Evolutionary conservation across 2,888 invertebrate genomes (phyloP), one percentile per base, ranked within the genome.

Genomic region (Frankliniella intonsa): DNA sequence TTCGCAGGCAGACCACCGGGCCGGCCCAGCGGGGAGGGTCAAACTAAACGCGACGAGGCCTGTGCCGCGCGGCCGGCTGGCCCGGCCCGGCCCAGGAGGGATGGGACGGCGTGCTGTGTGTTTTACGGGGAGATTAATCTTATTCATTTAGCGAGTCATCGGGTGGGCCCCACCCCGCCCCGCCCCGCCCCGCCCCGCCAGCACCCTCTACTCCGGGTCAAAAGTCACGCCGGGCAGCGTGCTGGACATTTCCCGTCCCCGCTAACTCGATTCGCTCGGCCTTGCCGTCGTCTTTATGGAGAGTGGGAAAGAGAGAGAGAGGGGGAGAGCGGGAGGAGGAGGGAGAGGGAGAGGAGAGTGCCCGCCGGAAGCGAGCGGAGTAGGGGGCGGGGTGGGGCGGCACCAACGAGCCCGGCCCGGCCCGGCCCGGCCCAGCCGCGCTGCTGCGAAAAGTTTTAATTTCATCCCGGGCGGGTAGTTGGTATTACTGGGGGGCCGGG

Each of bases 401-500:
- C 38, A 38, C 38, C 38, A 38, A 5, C 38, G 38, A 38, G 38
- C 3, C 38, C 38, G 2, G 38, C 38, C 38, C 38, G 5, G 38
- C 38, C 38, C 38, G 5, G 38, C 3, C 38, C 38, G 3, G 38
- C 38, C 38, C 38, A 62, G n/a, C 17, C 19, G 62, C 62, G 62
- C 14, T 17, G 62, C 25, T 22, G 22, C 69, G 22, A 76, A 76
- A 76, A 76, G 69, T 76, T 76, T 76, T 76, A 76, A 76, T 76
- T 76, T 22, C 69, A 76, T 76, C 69, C 69, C 69, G 69, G 25
- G 22, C 25, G 69, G 69, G 69, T 76, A 76, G 69, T 76, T 76
- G 69, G 69, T 76, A 76, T 76, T 76, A 76, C 22, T 76, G 25
- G 62, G 62, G 62, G 62, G 17, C 55, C 3, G 19, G 19, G 62